These are phyloP conservation scores for Jacana jacana DNA, from an alignment of 2,113 vertebrate species.

Conservation along the genomic window DNA sequence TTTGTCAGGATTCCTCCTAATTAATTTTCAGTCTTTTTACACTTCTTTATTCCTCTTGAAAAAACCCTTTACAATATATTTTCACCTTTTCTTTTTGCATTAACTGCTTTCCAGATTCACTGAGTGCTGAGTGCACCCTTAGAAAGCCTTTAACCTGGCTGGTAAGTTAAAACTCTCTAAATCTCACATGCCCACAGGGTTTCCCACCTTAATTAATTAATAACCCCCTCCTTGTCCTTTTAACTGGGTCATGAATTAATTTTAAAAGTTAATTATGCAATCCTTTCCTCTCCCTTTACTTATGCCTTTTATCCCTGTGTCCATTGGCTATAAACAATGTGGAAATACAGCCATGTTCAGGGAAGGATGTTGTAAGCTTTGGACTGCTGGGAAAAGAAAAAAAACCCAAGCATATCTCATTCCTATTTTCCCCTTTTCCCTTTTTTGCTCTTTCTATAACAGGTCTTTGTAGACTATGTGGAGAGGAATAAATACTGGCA, in stretches of 20 bases:
- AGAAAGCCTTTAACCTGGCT: constrained; percentile 72
- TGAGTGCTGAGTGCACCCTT: constrained; percentile 10
- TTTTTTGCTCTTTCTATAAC: background rate
- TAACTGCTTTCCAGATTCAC: constrained; percentile 43
- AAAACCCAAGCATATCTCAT: background rate
- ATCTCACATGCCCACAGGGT: constrained; percentile 71
- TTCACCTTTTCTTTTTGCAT: constrained; percentile 58
- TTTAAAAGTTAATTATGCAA: constrained; percentile 73
- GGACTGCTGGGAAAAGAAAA: background rate
- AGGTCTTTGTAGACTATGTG: background rate
- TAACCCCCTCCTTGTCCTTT: constrained; percentile 73
- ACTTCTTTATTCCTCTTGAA: constrained; percentile 43
- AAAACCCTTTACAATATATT: constrained; percentile 53
- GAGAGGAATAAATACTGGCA: background rate
- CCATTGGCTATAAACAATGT: constrained; percentile 66
- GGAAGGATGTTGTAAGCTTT: background rate
- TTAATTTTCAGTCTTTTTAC: constrained; percentile 50
- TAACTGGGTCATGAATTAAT: constrained; percentile 77
- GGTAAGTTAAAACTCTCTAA: constrained; percentile 65
- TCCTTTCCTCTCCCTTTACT: constrained; percentile 59
- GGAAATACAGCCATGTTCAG: constrained; percentile 11
- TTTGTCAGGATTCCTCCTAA: constrained; percentile 49
- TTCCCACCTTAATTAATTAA: constrained; percentile 75
- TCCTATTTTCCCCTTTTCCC: background rate
- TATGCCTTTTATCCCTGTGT: constrained; percentile 56